Evolutionary conservation across 2,113 vertebrate species (phyloP).

Genomic region (Urocynchramus pylzowi): DNA sequence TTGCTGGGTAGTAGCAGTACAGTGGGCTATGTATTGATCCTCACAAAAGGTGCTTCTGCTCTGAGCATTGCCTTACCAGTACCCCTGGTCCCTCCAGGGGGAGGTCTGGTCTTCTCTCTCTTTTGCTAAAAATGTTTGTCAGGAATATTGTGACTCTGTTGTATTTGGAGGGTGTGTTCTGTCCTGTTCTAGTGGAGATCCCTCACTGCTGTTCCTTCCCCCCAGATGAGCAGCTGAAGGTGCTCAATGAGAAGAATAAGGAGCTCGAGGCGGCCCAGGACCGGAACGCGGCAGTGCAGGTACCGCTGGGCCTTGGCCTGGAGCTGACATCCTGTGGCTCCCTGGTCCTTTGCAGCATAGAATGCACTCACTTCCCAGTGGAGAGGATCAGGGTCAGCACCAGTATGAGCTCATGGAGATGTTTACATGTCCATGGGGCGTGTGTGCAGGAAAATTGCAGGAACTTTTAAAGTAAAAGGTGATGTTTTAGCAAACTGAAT

Average conservation of each 20-base stretch:
- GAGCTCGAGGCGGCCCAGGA: constrained; percentile 81
- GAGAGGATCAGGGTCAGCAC: not conserved
- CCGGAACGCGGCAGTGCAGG: constrained; percentile 77
- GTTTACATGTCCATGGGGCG: accelerated
- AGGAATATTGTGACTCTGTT: not conserved
- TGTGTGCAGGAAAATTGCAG: not conserved
- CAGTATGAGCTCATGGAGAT: not conserved
- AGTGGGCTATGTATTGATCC: not conserved
- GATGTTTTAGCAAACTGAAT: not conserved
- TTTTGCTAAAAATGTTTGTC: not conserved
- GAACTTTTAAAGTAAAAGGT: not conserved
- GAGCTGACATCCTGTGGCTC: not conserved
- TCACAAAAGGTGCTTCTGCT: not conserved
- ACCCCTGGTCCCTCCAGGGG: too few species aligned
- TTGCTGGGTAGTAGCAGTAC: not conserved
- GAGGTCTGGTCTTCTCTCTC: not conserved
- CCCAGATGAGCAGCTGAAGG: constrained; percentile 81
- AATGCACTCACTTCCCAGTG: not conserved
- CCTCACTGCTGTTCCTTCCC: not conserved
- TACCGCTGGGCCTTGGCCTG: constrained; percentile 8
- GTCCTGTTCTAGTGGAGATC: not conserved
- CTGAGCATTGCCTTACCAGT: not conserved
- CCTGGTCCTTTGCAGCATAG: not conserved
- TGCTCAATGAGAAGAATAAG: constrained; percentile 78
- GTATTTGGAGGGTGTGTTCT: not conserved